These are phyloP conservation scores for Macrostomum cliftonense DNA, from an alignment of 2,888 invertebrate species.

Conservation along the genomic window DNA sequence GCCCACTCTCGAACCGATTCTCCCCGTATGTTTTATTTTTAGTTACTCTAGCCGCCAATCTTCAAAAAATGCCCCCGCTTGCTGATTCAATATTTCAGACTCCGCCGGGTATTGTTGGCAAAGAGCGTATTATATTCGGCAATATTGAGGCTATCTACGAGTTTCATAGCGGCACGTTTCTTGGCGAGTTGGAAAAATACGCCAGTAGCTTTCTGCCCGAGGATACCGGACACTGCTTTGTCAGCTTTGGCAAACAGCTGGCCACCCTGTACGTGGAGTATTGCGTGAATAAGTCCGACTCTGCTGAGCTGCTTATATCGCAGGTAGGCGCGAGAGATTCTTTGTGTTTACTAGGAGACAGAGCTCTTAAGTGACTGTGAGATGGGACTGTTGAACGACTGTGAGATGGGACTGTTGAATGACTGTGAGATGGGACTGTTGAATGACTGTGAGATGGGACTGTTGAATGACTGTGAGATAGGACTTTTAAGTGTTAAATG, in stretches of 20 bases:
- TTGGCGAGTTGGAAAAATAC: conserved; percentile 87
- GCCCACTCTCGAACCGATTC: no score
- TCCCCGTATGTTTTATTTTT: no score
- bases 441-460: no score
- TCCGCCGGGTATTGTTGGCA: conserved; percentile 53
- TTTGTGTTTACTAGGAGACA: no score
- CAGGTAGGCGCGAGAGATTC: conserved; percentile 57
- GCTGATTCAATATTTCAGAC: conserved; percentile 36
- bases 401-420: no score
- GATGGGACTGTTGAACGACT: no score
- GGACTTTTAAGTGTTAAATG: no score
- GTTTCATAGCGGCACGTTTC: conserved; percentile 72
- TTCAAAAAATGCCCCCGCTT: no score
- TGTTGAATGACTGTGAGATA: no score
- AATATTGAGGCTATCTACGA: conserved; percentile 90
- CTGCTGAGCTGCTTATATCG: conserved; percentile 36
- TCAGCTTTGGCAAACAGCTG: conserved; percentile 60
- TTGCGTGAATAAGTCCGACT: conserved; percentile 93
- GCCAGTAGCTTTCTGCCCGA: conserved; percentile 70
- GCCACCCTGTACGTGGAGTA: conserved; percentile 67
- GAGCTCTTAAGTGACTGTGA: no score
- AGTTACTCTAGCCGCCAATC: no score
- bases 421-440: no score
- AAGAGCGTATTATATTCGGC: conserved; percentile 78
- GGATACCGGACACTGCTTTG: conserved; percentile 98